phyloP scores from a whole-genome alignment of 2,888 invertebrate species.

The Prenolepis imparis region DNA sequence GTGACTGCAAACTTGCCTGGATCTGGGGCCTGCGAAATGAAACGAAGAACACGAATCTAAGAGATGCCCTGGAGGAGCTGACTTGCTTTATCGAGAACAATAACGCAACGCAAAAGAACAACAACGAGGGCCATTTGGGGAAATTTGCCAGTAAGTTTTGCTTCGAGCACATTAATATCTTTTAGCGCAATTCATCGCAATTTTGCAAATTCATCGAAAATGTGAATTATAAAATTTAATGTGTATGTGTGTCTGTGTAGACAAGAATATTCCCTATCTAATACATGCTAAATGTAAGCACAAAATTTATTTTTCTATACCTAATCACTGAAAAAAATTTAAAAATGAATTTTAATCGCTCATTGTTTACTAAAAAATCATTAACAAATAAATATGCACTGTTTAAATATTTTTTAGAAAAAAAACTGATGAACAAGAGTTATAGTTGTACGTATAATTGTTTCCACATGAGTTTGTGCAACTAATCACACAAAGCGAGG shows the following conservation, averaged over 20 bases:
- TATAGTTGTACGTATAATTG: no score
- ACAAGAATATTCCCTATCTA: background rate
- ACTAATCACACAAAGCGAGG: no score
- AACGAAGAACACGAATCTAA: constrained; percentile 91
- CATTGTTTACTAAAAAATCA: background rate
- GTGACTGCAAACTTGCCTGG: constrained; percentile 94
- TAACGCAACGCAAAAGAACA: constrained; percentile 78
- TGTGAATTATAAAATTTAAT: background rate
- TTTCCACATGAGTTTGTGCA: no score
- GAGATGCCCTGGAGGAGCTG: constrained; percentile 90
- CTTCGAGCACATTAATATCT: constrained; percentile 6
- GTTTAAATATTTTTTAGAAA: no score
- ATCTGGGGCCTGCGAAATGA: constrained; percentile 92
- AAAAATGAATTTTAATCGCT: background rate
- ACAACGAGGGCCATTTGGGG: constrained; percentile 76
- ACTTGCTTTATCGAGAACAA: constrained; percentile 90
- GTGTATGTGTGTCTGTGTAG: background rate
- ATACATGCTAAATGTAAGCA: background rate
- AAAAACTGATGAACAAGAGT: no score
- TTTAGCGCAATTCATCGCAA: constrained; percentile 1
- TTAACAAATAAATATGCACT: no score
- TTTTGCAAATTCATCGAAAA: constrained; percentile 19
- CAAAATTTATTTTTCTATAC: background rate
- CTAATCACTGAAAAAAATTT: background rate
- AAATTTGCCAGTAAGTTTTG: constrained; percentile 78